Base-by-base conservation (phyloP, 2,888 invertebrate species). In the Drosophila merina region DNA sequence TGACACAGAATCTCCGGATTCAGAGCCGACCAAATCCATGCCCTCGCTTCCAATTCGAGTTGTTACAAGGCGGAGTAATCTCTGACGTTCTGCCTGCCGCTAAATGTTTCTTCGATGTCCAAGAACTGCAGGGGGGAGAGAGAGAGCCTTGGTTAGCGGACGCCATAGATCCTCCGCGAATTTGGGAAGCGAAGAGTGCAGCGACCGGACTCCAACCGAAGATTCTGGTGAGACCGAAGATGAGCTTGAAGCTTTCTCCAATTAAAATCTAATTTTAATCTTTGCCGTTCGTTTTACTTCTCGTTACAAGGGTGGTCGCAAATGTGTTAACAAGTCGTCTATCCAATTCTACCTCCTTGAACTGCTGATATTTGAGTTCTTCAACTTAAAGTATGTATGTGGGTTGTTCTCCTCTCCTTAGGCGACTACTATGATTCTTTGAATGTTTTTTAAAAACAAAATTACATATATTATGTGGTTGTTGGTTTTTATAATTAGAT, bases 371-470 rank as follows among this genome's bases (percentile, higher is more conserved):
- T 82, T 77, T 79, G 64, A 57, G 66, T 80, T 88, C 86, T 88
- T 89, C 88, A 89, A 89, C 87, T 88, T 83, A 88, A 88, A 81
- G 77, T 84, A 79, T 79, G 73, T 77, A 36, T 74, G 8, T 25
- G 20, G 25, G 56, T 63, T 72, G 56, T 45, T 74, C 60, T 60
- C 58, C 60, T 47, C 69, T 58, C 33, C 33, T 59, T 25, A 62
- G 67, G 70, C 77, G 80, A 81, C 74, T 69, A 76, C 84, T 77
- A 79, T 70, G 60, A 83, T 79, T 25, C 25, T 44, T 88, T 81
- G 82, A 86, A 88, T 91, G 91, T 90, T 91, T 90, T 89, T 90
- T 89, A 89, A 91, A 91, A 91, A 91, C 91, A 91, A 90, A 90
- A 89, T 87, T 86, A 80, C 74, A 80, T 83, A 77, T 84, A 86